Evolutionary conservation across 2,113 vertebrate genomes (phyloP).

Genomic region (Choloepus hoffmanni): DNA sequence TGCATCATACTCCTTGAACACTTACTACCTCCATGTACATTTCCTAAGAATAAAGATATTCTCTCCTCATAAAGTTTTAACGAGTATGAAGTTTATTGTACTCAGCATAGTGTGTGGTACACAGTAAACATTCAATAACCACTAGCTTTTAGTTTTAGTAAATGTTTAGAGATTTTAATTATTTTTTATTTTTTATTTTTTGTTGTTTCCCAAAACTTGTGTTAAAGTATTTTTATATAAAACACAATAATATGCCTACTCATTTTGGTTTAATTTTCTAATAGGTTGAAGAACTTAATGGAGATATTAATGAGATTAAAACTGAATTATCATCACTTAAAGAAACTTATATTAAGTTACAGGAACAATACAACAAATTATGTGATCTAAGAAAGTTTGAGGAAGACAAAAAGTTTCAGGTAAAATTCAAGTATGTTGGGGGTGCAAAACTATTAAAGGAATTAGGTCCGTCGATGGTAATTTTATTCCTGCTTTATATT

Average conservation of each 20-base stretch:
- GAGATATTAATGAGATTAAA: constrained; percentile 84
- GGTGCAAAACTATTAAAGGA: constrained; percentile 27
- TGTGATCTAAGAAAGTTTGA: constrained; percentile 73
- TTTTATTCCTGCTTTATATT: constrained; percentile 44
- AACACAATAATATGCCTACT: background rate
- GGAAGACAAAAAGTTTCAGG: constrained; percentile 81
- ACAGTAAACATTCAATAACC: constrained; percentile 12
- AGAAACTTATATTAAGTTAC: constrained; percentile 81
- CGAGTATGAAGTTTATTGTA: constrained; percentile 3
- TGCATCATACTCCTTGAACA: too few species aligned
- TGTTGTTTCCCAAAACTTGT: constrained; percentile 11
- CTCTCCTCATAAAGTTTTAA: background rate
- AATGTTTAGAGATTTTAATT: background rate
- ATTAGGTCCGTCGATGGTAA: background rate
- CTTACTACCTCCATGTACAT: too few species aligned
- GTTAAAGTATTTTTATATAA: constrained; percentile 14
- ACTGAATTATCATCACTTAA: constrained; percentile 85
- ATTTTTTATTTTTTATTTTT: background rate
- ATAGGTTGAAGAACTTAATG: constrained; percentile 86
- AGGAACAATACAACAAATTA: constrained; percentile 80
- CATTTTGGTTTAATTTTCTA: constrained; percentile 71
- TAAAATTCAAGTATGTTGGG: constrained; percentile 73
- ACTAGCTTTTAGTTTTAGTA: constrained; percentile 15
- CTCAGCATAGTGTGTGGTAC: background rate
- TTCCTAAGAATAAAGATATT: too few species aligned